Base-by-base conservation (phyloP, 2,888 invertebrate genomes). In the Coenonympha arcania region DNA sequence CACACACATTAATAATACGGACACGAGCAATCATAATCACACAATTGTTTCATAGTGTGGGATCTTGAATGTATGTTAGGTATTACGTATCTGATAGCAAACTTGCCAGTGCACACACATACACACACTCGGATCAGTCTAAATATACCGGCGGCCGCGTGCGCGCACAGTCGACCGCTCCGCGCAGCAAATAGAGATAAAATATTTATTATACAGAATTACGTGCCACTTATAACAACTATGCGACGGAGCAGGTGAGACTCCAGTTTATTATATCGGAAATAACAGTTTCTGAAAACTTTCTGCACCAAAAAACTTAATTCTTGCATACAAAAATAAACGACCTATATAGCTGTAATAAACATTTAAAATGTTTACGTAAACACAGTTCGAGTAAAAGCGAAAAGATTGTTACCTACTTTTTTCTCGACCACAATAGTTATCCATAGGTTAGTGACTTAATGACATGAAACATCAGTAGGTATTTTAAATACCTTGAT, bases 131-230 rank as follows among this genome's bases (percentile, higher is more conserved):
- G 71, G 70, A 73, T 76, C 83, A 82, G 79, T 85, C 85, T 84
- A 85, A 83, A 82, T 83, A 80, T 82, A 85, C 76, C 76, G 77
- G 74, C 72, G 73, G 68, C 61, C 67, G 80, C 80, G 83, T 77
- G 71, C 78, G 79, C 81, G 76, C 64, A 66, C 65, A 69, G 71
- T 61, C 65, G 65, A 67, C 64, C 72, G 70, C 69, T 69, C 69
- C 65, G 77, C 76, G 77, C 43, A 45, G 36, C 75, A 80, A 76
- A 70, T 69, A 68, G 68, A 74, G 82, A 84, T 84, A 84, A 85
- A 78, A 80, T 77, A 81, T 65, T 73, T 77, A 81, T 65, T 73
- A 65, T 69, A 64, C 28, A 37, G 68, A 62, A 68, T 68, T 67
- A 73, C 69, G 74, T 73, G 70, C 63, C 62, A 70, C 64, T 64